Percentiles rank a stretch among this genome's conserved stretches.
Conservation (phyloP, 2,888 invertebrate genomes). For the Drosophila nigricruria region DNA sequence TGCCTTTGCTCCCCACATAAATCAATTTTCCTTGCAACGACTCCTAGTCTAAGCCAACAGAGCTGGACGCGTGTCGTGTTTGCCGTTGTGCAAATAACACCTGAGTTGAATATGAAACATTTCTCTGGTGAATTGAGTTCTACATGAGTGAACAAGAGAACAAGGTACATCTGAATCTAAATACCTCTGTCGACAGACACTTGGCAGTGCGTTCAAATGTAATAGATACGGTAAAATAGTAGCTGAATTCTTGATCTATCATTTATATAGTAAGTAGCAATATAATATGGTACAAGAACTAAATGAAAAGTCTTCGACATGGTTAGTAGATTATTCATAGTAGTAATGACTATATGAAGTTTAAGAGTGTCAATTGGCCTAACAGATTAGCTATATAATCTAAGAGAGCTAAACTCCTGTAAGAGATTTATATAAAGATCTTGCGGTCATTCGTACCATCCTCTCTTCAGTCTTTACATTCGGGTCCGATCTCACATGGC, state of each 20-base stretch:
- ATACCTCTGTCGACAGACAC: background rate
- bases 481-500: too few species aligned
- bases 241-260: background rate
- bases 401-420: too few species aligned
- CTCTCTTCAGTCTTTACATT: too few species aligned
- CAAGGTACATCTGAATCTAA: too few species aligned
- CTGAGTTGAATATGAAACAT: background rate
- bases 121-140: background rate
- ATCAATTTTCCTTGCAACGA: slow-evolving; percentile 52
- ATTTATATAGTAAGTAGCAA: background rate
- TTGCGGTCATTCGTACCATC: too few species aligned
- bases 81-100: background rate
- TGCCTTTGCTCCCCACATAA: slow-evolving; percentile 48
- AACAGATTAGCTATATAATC: too few species aligned
- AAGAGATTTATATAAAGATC: too few species aligned
- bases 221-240: background rate
- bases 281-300: background rate
- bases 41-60: slow-evolving; percentile 1
- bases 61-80: slow-evolving; percentile 14
- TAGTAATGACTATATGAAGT: too few species aligned
- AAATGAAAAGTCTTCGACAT: too few species aligned
- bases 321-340: too few species aligned
- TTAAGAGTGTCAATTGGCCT: too few species aligned
- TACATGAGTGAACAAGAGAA: background rate
- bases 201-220: background rate